These are phyloP conservation scores for Eupithecia exiguata DNA, from an alignment of 2,888 invertebrate genomes.

Conservation along the genomic window DNA sequence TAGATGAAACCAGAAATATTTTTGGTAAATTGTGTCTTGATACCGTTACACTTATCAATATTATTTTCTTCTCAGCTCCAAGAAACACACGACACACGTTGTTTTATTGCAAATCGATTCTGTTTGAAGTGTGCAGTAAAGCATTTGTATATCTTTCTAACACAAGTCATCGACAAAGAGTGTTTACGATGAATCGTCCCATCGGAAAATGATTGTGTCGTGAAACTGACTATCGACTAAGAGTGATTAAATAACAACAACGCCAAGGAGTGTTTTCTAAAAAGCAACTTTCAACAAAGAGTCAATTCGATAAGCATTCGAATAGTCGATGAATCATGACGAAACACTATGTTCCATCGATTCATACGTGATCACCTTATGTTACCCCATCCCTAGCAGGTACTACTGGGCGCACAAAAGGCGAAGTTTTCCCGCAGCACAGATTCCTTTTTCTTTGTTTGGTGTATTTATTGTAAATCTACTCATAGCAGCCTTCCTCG, in stretches of 20 bases:
- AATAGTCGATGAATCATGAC: not conserved
- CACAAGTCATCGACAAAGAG: not conserved
- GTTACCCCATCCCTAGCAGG: conserved; percentile 36
- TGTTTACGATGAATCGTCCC: not conserved
- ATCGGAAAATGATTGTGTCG: not conserved
- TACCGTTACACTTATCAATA: not conserved
- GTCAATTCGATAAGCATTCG: not conserved
- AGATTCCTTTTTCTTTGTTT: conserved; percentile 84
- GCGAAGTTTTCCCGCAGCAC: conserved; percentile 79
- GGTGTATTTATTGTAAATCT: conserved; percentile 84
- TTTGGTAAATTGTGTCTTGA: not conserved
- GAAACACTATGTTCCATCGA: not conserved
- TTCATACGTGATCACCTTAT: not conserved
- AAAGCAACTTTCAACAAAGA: not conserved
- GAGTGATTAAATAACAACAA: not conserved
- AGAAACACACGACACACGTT: not conserved
- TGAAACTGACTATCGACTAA: not conserved
- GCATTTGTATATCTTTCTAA: not conserved
- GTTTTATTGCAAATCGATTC: not conserved
- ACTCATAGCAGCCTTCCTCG: conserved; percentile 76
- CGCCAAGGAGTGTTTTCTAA: not conserved
- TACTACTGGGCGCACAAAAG: conserved; percentile 70
- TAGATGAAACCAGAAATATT: not conserved
- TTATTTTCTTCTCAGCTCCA: not conserved
- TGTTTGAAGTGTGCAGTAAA: not conserved